phyloP scores from a whole-genome alignment of 2,888 invertebrate genomes.

The Alloscopus bannaensis region DNA sequence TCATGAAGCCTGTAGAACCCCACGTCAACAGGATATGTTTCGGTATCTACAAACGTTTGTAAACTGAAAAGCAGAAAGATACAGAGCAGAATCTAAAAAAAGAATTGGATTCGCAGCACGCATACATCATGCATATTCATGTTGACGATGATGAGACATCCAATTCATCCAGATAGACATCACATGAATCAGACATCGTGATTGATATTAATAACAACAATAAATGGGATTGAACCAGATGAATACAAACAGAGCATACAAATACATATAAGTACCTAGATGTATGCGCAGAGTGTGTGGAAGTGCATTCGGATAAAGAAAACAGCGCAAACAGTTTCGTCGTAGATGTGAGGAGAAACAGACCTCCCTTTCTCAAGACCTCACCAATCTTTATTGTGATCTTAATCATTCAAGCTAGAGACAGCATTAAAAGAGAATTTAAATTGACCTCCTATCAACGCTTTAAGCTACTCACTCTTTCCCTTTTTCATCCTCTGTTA shows the following conservation, averaged over 20 bases:
- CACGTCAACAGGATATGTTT: no score
- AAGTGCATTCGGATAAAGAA: neutral
- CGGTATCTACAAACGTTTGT: no score
- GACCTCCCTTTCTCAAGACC: neutral
- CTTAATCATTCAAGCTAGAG: conserved; percentile 50
- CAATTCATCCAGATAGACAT: neutral
- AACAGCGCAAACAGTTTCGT: conserved; percentile 21
- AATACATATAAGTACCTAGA: neutral
- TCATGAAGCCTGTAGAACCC: no score
- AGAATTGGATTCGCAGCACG: neutral
- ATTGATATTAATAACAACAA: no score
- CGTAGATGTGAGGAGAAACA: neutral
- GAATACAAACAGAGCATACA: neutral
- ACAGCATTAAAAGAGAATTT: conserved; percentile 20
- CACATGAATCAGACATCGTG: no score
- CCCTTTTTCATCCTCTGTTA: no score
- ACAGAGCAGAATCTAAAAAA: neutral
- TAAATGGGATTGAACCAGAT: no score
- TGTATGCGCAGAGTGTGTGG: neutral
- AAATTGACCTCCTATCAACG: conserved; percentile 14
- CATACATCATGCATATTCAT: conserved; percentile 9
- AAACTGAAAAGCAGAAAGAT: no score
- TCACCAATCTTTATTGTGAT: conserved; percentile 48
- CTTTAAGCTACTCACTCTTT: no score
- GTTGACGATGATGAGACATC: neutral